Conservation (phyloP, 2,797 vertebrate genomes). For the Myotis myotis region DNA sequence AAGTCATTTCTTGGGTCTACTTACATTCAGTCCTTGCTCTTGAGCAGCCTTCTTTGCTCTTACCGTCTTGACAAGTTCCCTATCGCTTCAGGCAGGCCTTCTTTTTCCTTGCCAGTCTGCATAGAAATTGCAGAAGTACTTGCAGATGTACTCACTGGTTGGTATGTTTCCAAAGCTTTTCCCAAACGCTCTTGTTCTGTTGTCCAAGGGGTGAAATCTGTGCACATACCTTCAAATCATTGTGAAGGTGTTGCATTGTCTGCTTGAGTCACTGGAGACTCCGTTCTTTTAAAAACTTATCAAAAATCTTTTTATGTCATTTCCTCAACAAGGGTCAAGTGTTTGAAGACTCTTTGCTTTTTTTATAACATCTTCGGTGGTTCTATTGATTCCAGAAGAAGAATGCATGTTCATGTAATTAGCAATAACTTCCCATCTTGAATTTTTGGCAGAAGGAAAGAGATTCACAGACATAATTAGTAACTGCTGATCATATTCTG, state of each 20-base stretch:
- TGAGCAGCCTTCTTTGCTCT: slow-evolving; percentile 99
- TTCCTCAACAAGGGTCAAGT: slow-evolving; percentile 95
- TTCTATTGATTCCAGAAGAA: slow-evolving; percentile 92
- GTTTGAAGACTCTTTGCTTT: slow-evolving; percentile 98
- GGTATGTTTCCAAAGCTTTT: slow-evolving; percentile 96
- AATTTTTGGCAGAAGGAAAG: slow-evolving; percentile 97
- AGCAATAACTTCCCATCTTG: slow-evolving; percentile 98
- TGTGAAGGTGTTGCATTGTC: slow-evolving; percentile 94
- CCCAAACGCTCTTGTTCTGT: slow-evolving; percentile 98
- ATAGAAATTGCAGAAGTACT: slow-evolving; percentile 66
- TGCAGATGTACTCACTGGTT: slow-evolving; percentile 93
- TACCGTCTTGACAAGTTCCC: slow-evolving; percentile 99
- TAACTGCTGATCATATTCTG: slow-evolving; percentile 95
- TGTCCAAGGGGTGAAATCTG: slow-evolving; percentile 91
- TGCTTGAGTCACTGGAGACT: slow-evolving; percentile 86
- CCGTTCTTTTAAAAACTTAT: slow-evolving; percentile 98
- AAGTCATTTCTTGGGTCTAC: slow-evolving; percentile 95
- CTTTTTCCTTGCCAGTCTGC: slow-evolving; percentile 90
- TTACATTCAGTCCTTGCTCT: slow-evolving; percentile 91
- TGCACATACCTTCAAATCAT: slow-evolving; percentile 90
- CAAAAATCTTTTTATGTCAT: slow-evolving; percentile 97
- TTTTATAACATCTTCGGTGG: slow-evolving; percentile 96
- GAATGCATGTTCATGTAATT: slow-evolving; percentile 99
- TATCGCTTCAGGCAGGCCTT: slow-evolving; percentile 99
- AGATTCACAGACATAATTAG: slow-evolving; percentile 98